Conservation (phyloP, 1,140 invertebrate species). For the Aphis gossypii region DNA sequence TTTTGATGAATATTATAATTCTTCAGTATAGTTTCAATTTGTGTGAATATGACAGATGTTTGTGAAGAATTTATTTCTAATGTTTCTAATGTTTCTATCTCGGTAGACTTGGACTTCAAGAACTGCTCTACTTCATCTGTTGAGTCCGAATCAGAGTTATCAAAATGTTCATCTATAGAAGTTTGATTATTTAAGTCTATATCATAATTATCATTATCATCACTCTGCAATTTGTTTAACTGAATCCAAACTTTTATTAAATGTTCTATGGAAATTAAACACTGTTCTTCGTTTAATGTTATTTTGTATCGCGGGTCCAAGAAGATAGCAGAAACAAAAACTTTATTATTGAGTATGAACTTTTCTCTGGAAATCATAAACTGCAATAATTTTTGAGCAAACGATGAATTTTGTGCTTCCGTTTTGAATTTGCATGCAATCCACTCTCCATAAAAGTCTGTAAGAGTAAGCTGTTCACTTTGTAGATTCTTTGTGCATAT, state of each 20-base stretch:
- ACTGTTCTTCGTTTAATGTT: neutral
- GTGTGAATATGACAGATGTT: neutral
- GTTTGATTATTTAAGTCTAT: neutral
- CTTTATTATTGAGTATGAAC: neutral
- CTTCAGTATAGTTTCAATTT: neutral
- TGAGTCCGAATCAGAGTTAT: neutral
- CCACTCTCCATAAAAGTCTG: conserved; percentile 18
- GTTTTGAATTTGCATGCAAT: neutral
- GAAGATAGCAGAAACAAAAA: neutral
- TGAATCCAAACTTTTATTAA: conserved; percentile 2
- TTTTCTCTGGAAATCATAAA: conserved; percentile 1
- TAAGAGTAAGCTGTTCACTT: conserved; percentile 7
- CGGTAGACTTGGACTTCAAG: neutral
- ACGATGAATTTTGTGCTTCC: neutral
- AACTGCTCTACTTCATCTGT: neutral
- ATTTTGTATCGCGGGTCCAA: neutral
- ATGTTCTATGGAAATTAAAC: neutral
- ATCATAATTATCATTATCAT: neutral
- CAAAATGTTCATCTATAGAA: neutral
- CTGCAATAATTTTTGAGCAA: conserved; percentile 1
- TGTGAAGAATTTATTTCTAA: neutral
- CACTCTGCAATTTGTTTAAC: neutral
- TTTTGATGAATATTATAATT: neutral
- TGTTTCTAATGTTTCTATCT: neutral
- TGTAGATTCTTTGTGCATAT: conserved; percentile 7